A percentile compares a stretch with the other conserved stretches of the same genome.
phyloP scores from a whole-genome alignment of 2,888 invertebrate species.

The Ophion costatus region DNA sequence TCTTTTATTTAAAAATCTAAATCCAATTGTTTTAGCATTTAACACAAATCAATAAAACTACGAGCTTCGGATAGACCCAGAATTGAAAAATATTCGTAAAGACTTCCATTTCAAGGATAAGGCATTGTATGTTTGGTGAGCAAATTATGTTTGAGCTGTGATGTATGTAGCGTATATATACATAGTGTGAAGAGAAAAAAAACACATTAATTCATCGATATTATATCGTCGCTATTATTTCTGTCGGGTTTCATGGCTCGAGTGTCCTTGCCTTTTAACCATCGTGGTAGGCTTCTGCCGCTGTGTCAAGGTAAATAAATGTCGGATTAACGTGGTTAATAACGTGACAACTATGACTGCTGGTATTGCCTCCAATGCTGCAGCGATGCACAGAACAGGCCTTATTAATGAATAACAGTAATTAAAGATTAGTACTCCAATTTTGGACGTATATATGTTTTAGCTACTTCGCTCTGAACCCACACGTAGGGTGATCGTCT shows the following conservation, averaged over 20 bases:
- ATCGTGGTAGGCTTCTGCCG: constrained; percentile 66
- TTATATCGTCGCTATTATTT: constrained; percentile 46
- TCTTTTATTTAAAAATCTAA: no score
- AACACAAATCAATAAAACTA: neutral
- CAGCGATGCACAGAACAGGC: constrained; percentile 9
- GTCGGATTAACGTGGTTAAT: constrained; percentile 60
- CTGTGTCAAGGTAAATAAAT: constrained; percentile 75
- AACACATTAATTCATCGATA: constrained; percentile 41
- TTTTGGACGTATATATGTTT: neutral
- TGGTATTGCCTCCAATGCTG: constrained; percentile 23
- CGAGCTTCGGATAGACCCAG: neutral
- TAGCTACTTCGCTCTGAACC: neutral
- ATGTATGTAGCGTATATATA: neutral
- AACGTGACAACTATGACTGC: constrained; percentile 43
- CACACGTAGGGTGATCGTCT: no score
- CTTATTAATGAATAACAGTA: constrained; percentile 30
- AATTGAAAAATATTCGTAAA: neutral
- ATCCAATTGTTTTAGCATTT: neutral
- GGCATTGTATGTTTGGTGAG: neutral
- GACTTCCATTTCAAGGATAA: neutral
- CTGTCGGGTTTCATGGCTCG: constrained; percentile 59
- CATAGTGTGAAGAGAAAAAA: constrained; percentile 4
- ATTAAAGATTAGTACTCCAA: neutral
- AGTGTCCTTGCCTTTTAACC: constrained; percentile 75
- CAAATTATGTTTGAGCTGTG: neutral